Evolutionary conservation across 2,888 invertebrate genomes (phyloP).

Genomic region (Keiferia lycopersicella): DNA sequence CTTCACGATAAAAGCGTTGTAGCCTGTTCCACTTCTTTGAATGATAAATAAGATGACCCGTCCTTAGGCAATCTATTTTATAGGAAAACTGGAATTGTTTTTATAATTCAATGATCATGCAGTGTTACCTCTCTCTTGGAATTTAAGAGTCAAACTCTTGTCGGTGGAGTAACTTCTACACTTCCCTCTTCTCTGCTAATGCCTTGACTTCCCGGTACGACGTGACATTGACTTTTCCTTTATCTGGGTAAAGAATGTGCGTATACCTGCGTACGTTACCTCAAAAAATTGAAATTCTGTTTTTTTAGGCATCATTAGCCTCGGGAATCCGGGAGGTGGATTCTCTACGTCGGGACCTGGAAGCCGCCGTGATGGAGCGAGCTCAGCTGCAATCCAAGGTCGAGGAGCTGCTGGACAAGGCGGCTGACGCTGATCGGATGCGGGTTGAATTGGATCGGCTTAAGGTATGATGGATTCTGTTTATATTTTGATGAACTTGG

Average conservation of each 20-base stretch:
- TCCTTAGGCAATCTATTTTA: no score
- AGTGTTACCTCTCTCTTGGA: no score
- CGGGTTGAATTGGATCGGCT: slow-evolving; percentile 85
- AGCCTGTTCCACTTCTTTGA: not conserved
- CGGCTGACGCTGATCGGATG: slow-evolving; percentile 84
- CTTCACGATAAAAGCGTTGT: not conserved
- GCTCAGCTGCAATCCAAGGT: slow-evolving; percentile 82
- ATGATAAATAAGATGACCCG: not conserved
- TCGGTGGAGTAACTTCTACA: no score
- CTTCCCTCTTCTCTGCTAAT: no score
- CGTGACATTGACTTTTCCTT: no score
- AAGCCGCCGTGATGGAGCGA: slow-evolving; percentile 84
- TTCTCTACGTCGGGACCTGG: slow-evolving; percentile 83
- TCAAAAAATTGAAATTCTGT: not conserved
- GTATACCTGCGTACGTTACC: no score
- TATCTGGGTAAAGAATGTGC: no score
- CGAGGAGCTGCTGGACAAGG: slow-evolving; percentile 83
- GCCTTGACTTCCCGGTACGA: no score
- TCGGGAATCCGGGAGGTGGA: slow-evolving; percentile 84
- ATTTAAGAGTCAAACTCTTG: no score
- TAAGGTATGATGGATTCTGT: slow-evolving; percentile 74
- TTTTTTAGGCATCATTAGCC: slow-evolving; percentile 61
- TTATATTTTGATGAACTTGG: no score
- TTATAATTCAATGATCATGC: no score
- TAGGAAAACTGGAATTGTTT: no score